These are phyloP conservation scores for Protosalanx chinensis DNA, from an alignment of 2,797 vertebrate genomes.

Conservation along the genomic window DNA sequence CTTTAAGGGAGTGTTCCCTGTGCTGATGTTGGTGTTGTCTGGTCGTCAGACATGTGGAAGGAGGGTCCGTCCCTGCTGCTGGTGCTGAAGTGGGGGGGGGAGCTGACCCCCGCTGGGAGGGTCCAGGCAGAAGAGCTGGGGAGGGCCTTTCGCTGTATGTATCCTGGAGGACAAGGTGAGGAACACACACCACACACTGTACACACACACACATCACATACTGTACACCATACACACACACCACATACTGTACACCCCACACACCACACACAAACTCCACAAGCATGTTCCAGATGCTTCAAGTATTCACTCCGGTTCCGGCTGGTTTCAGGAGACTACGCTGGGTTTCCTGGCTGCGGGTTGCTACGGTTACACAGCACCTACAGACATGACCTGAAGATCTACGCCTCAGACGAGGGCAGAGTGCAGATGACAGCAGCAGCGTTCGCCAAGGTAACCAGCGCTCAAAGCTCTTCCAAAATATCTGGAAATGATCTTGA, in stretches of 20 bases:
- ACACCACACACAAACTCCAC: background rate
- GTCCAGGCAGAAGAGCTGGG: slow-evolving; percentile 96
- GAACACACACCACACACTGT: background rate
- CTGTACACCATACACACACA: no score
- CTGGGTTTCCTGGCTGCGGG: slow-evolving; percentile 95
- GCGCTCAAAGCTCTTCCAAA: background rate
- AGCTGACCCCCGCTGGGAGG: slow-evolving; percentile 89
- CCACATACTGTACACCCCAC: background rate
- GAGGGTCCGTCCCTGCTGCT: slow-evolving; percentile 85
- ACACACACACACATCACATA: background rate
- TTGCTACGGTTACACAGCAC: slow-evolving; percentile 95
- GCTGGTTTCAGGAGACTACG: slow-evolving; percentile 84
- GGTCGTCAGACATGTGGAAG: slow-evolving; percentile 73
- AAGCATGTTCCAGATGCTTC: background rate
- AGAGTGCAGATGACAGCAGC: slow-evolving; percentile 98
- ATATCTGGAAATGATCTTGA: background rate
- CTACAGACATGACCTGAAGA: slow-evolving; percentile 97
- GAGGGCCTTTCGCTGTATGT: slow-evolving; percentile 95
- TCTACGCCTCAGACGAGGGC: slow-evolving; percentile 96
- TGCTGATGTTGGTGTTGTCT: background rate
- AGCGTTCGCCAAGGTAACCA: slow-evolving; percentile 91
- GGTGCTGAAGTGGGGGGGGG: slow-evolving; percentile 95
- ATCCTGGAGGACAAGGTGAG: slow-evolving; percentile 94
- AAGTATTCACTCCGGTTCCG: background rate
- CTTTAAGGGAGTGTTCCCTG: background rate